Evolutionary conservation across 2,797 vertebrate genomes (phyloP).

Genomic region (Epinephelus malabaricus): DNA sequence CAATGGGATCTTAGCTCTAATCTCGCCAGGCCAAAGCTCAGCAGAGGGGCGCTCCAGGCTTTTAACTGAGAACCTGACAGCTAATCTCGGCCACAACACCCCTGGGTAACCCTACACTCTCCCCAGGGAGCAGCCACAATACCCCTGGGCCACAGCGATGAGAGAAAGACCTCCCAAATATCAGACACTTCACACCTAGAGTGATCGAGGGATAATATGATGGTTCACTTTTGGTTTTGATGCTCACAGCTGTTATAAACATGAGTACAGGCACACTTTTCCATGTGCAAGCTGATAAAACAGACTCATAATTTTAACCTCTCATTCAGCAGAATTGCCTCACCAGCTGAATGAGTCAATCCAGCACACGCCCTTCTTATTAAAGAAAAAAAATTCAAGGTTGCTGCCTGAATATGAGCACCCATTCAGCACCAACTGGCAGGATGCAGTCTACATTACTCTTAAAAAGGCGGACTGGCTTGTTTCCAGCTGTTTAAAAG

Average conservation of each 20-base stretch:
- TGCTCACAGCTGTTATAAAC: constrained; percentile 1
- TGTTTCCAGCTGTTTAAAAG: constrained; percentile 65
- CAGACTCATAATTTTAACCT: background rate
- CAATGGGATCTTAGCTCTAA: constrained; percentile 78
- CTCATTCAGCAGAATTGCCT: background rate
- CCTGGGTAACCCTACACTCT: constrained; percentile 72
- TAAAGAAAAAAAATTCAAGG: constrained; percentile 14
- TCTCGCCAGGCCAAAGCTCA: constrained; percentile 63
- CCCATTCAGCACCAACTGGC: constrained; percentile 36
- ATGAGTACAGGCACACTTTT: background rate
- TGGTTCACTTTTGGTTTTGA: constrained; percentile 26
- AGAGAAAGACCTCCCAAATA: constrained; percentile 65
- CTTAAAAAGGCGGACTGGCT: constrained; percentile 54
- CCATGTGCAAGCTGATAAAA: background rate
- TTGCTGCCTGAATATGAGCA: constrained; percentile 29
- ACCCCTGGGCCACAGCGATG: constrained; percentile 50
- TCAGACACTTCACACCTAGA: constrained; percentile 51
- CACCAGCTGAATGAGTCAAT: background rate
- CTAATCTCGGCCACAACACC: constrained; percentile 73
- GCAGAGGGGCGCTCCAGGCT: constrained; percentile 52
- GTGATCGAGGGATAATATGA: constrained; percentile 21
- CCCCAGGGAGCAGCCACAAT: constrained; percentile 49
- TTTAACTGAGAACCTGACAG: constrained; percentile 70
- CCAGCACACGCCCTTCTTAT: background rate
- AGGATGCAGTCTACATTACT: constrained; percentile 64